Percentiles rank a stretch among this genome's conserved stretches.
Evolutionary conservation across 2,888 invertebrate genomes (phyloP).

Genomic region (Patella pellucida): DNA sequence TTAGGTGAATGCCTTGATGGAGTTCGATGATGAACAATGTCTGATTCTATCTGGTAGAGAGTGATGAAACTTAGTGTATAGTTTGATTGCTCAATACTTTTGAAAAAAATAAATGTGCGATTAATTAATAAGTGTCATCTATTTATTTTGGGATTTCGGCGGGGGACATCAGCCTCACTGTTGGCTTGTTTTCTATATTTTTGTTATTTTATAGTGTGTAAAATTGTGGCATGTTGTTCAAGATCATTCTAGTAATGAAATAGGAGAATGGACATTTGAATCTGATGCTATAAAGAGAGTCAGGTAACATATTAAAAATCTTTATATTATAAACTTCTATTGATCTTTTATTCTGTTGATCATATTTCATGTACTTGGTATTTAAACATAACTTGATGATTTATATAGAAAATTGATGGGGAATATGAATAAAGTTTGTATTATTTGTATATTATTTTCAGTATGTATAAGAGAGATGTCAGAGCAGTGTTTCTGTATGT

Average conservation of each 20-base stretch:
- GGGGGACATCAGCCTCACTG: too few relatives aligned
- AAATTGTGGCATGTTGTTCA: conserved; percentile 66
- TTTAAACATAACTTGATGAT: background rate
- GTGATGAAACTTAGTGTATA: too few relatives aligned
- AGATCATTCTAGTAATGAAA: conserved; percentile 46
- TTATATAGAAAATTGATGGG: background rate
- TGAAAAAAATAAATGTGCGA: too few relatives aligned
- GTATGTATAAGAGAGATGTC: conserved; percentile 95
- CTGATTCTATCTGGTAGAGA: too few relatives aligned
- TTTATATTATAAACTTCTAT: background rate
- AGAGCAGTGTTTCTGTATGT: conserved; percentile 97
- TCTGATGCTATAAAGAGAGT: conserved; percentile 90
- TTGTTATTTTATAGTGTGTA: conserved; percentile 49
- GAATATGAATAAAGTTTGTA: background rate
- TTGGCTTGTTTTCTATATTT: background rate
- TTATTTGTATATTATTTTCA: conserved; percentile 68
- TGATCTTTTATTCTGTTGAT: conserved; percentile 4
- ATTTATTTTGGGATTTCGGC: too few relatives aligned
- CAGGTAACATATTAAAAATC: conserved; percentile 74
- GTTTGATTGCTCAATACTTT: too few relatives aligned
- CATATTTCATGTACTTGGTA: conserved; percentile 15
- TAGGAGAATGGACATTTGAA: conserved; percentile 88
- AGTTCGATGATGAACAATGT: too few relatives aligned
- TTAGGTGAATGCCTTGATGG: too few relatives aligned
- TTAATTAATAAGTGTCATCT: too few relatives aligned